phyloP scores from a whole-genome alignment of 2,888 invertebrate genomes.

The Blera fallax region DNA sequence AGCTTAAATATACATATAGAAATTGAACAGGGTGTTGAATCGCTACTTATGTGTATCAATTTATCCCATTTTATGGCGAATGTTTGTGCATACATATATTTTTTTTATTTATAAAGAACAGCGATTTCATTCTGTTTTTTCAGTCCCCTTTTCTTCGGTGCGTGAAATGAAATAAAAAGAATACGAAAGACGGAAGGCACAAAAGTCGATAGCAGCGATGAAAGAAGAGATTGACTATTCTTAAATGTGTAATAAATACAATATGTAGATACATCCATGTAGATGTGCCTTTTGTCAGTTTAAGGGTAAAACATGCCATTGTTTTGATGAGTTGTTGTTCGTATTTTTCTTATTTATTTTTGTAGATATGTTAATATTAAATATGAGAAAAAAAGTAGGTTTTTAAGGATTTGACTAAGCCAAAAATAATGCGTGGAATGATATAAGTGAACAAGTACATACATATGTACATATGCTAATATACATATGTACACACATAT shows the following conservation, averaged over 20 bases:
- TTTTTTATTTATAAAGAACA: neutral
- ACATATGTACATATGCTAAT: too few species aligned
- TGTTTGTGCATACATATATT: neutral
- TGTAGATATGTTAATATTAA: too few species aligned
- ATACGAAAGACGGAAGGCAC: neutral
- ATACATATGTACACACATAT: too few species aligned
- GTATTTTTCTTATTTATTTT: neutral
- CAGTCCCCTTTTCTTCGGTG: neutral
- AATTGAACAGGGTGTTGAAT: neutral
- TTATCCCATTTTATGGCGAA: constrained; percentile 9
- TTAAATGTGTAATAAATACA: neutral
- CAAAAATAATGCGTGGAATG: too few species aligned
- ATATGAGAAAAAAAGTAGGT: too few species aligned
- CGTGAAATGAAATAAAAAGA: neutral
- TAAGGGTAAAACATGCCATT: neutral
- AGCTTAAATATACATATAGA: neutral
- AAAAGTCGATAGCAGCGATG: neutral
- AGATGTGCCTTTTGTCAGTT: constrained; percentile 10
- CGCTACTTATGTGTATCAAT: constrained; percentile 23
- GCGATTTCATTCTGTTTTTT: neutral
- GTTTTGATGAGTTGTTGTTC: neutral
- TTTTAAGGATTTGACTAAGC: too few species aligned
- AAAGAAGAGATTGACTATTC: neutral
- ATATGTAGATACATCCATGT: too few species aligned
- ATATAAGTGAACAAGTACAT: too few species aligned